phyloP scores from a whole-genome alignment of 2,797 vertebrate genomes.

The Linurgus olivaceus region DNA sequence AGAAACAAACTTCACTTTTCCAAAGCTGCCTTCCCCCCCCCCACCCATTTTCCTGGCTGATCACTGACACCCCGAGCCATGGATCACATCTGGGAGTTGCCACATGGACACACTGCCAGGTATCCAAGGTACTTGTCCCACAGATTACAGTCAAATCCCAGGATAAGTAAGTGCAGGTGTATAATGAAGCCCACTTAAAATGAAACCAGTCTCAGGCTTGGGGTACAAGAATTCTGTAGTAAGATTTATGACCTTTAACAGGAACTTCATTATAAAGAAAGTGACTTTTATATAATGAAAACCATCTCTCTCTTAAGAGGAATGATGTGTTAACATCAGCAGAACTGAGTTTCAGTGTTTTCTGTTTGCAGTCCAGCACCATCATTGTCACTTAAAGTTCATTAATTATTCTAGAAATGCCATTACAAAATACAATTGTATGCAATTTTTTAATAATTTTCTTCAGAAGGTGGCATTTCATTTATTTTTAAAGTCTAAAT shows the following conservation, averaged over 20 bases:
- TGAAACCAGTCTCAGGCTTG: background rate
- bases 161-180: background rate
- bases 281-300: background rate
- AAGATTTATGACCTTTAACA: background rate
- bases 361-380: background rate
- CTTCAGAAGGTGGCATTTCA: background rate
- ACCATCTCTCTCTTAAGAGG: background rate
- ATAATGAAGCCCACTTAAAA: background rate
- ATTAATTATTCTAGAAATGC: background rate
- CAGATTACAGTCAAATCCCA: background rate
- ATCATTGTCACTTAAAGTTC: background rate
- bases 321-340: background rate
- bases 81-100: background rate
- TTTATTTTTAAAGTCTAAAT: background rate
- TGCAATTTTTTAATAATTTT: background rate
- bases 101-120: accelerated
- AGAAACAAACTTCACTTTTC: background rate
- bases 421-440: background rate
- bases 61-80: accelerated
- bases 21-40: background rate
- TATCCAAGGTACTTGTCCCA: background rate
- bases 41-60: background rate
- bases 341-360: background rate
- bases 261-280: background rate
- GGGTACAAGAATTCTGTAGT: background rate